Evolutionary conservation across 2,113 vertebrate genomes (phyloP).

Genomic region (Nibea coibor): DNA sequence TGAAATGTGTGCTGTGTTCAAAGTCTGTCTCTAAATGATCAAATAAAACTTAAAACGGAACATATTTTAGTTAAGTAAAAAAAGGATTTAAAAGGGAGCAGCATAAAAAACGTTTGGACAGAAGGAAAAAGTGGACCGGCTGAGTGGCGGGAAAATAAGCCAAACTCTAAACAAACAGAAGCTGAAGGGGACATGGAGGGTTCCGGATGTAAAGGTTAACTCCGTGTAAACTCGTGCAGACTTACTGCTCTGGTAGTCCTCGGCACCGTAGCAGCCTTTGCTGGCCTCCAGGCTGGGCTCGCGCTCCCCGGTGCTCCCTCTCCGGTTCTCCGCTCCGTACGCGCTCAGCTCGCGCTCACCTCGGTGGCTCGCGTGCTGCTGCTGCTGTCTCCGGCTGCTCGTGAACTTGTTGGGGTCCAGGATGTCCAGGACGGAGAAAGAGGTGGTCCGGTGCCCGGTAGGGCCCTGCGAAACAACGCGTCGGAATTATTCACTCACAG

Average conservation of each 20-base stretch:
- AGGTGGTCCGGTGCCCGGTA: slow-evolving; percentile 89
- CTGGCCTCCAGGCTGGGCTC: slow-evolving; percentile 59
- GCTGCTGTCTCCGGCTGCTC: slow-evolving; percentile 77
- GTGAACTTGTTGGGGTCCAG: slow-evolving; percentile 98
- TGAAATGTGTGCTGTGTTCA: background rate
- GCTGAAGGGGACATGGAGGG: background rate
- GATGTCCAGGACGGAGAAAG: slow-evolving; percentile 98
- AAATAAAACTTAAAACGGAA: background rate
- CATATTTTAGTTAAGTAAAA: slow-evolving; percentile 47
- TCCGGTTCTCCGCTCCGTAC: slow-evolving; percentile 72
- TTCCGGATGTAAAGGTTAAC: background rate
- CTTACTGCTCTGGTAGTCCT: slow-evolving; percentile 85
- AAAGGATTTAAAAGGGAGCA: background rate
- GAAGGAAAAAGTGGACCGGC: background rate
- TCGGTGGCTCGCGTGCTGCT: slow-evolving; percentile 75
- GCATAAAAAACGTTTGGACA: background rate
- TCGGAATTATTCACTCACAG: slow-evolving; percentile 10
- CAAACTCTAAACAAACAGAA: background rate
- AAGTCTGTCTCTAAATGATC: background rate
- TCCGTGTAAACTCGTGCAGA: background rate
- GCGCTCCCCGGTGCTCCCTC: slow-evolving; percentile 47
- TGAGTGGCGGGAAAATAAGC: background rate
- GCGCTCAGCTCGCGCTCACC: slow-evolving; percentile 73
- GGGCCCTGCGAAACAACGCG: slow-evolving; percentile 59
- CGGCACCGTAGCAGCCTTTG: slow-evolving; percentile 65